These are phyloP conservation scores for Ericerus pela DNA, from an alignment of 1,140 invertebrate genomes.

Conservation along the genomic window DNA sequence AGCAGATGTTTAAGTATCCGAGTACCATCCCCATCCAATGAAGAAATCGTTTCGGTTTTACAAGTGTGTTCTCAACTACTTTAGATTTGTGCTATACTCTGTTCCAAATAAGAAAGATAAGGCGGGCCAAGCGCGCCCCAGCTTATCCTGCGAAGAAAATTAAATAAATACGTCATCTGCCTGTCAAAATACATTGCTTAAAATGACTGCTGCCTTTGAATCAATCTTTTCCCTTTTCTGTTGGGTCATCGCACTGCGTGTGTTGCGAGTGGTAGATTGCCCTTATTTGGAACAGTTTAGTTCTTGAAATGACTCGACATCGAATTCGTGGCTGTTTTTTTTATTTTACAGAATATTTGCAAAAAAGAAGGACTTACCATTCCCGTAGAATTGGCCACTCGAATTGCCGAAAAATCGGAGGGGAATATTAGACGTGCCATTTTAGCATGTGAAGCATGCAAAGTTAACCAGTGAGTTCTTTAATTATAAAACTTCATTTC, in stretches of 20 bases:
- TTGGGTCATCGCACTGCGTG: no score
- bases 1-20: constrained; percentile 86
- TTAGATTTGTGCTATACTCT: no score
- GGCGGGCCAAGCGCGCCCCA: no score
- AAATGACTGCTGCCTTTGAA: no score
- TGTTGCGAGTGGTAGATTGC: not conserved
- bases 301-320: not conserved
- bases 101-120: no score
- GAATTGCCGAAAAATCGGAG: constrained; percentile 63
- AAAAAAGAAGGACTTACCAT: constrained; percentile 73
- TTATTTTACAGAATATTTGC: constrained; percentile 48
- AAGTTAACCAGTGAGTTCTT: constrained; percentile 60
- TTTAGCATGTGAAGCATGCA: constrained; percentile 85
- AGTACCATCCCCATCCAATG: constrained; percentile 67
- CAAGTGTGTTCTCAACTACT: constrained; percentile 28
- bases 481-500: no score
- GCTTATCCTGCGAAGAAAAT: no score
- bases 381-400: constrained; percentile 57
- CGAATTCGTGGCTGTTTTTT: constrained; percentile 19
- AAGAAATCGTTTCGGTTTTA: constrained; percentile 58
- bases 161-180: no score
- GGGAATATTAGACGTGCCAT: constrained; percentile 87
- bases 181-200: no score
- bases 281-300: not conserved
- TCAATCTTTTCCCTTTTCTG: no score